phyloP scores from a whole-genome alignment of 2,113 vertebrate genomes.

The Ciconia stormi region DNA sequence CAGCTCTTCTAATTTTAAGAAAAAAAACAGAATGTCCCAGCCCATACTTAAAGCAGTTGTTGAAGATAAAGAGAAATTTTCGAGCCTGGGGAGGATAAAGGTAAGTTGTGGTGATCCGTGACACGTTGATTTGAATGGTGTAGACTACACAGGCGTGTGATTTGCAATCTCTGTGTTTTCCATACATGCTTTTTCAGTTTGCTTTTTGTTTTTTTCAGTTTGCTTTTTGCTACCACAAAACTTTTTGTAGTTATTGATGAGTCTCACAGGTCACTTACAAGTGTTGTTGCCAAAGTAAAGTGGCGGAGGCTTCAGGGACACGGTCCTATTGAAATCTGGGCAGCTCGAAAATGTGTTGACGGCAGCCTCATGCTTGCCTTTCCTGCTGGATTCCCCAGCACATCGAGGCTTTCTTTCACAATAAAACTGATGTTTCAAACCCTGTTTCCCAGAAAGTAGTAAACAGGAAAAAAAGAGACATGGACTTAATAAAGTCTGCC shows the following conservation, averaged over 20 bases:
- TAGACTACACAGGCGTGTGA: fast-evolving
- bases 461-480: neutral
- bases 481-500: neutral
- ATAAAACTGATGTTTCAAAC: neutral
- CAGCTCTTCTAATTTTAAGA: slow-evolving; percentile 60
- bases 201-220: neutral
- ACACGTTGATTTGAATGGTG: fast-evolving
- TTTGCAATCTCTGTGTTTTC: fast-evolving
- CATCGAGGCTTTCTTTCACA: neutral
- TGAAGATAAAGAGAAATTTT: slow-evolving; percentile 78
- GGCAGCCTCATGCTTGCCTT: neutral
- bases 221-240: neutral
- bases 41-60: slow-evolving; percentile 73
- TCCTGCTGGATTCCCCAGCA: neutral
- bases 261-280: neutral
- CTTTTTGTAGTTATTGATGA: fast-evolving
- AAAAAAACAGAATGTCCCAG: slow-evolving; percentile 79
- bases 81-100: slow-evolving; percentile 78
- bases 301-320: neutral
- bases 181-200: fast-evolving
- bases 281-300: neutral
- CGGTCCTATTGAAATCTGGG: neutral
- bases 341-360: neutral
- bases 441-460: neutral
- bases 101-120: slow-evolving; percentile 30